phyloP scores from a whole-genome alignment of 1,140 invertebrate genomes.

The Archivesica marissinica region DNA sequence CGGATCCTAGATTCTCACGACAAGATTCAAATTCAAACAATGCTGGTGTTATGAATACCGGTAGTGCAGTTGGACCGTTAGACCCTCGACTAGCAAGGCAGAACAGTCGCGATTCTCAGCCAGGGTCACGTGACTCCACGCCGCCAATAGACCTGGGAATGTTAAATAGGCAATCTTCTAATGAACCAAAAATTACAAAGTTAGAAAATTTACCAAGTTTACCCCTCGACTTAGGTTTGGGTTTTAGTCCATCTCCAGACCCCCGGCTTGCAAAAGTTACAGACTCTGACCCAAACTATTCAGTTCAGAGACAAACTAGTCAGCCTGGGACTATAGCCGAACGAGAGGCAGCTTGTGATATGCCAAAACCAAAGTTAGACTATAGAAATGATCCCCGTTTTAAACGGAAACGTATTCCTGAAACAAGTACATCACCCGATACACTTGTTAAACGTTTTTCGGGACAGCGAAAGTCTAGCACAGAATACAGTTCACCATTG shows the following conservation, averaged over 20 bases:
- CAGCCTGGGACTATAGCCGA: conserved; percentile 47
- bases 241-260: conserved; percentile 32
- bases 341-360: conserved; percentile 20
- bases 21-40: conserved; percentile 39
- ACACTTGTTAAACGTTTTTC: conserved; percentile 63
- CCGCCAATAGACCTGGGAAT: conserved; percentile 37
- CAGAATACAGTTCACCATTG: conserved; percentile 81
- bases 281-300: conserved; percentile 33
- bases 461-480: conserved; percentile 74
- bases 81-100: conserved; percentile 63
- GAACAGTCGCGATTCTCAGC: conserved; percentile 47
- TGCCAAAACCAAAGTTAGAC: conserved; percentile 73
- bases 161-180: conserved; percentile 60
- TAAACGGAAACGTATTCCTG: conserved; percentile 74
- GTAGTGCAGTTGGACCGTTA: neutral
- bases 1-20: conserved; percentile 57
- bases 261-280: conserved; percentile 25
- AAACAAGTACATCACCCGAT: conserved; percentile 31
- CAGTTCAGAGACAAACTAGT: conserved; percentile 60
- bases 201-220: conserved; percentile 28
- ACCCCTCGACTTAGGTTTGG: conserved; percentile 22
- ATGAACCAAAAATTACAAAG: conserved; percentile 42
- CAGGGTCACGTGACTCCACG: conserved; percentile 29
- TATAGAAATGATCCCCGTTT: conserved; percentile 81
- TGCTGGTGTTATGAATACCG: conserved; percentile 3